phyloP scores from a whole-genome alignment of 2,113 vertebrate genomes.

The Callaeas wilsoni region DNA sequence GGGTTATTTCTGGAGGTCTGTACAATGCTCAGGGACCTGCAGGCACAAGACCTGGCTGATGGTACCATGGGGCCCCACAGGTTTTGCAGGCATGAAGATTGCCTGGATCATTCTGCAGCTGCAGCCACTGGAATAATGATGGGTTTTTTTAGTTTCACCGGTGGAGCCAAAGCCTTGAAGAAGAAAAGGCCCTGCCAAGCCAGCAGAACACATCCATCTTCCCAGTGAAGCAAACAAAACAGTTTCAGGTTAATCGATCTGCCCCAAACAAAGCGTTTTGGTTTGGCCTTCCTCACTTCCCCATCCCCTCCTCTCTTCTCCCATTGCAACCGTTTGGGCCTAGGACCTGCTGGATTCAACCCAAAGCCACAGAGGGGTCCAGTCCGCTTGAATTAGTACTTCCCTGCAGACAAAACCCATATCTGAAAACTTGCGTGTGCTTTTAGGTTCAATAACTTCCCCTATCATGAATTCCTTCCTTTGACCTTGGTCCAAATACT shows the following conservation, averaged over 20 bases:
- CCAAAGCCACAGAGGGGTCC: slow-evolving; percentile 38
- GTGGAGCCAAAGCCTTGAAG: neutral
- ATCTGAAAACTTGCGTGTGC: neutral
- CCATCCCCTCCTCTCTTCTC: neutral
- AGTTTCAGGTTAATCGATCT: neutral
- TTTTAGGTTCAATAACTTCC: neutral
- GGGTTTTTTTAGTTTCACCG: neutral
- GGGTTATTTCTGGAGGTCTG: neutral
- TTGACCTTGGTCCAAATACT: slow-evolving; percentile 13
- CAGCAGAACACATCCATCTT: slow-evolving; percentile 39
- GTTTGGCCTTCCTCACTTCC: slow-evolving; percentile 36
- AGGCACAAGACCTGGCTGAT: neutral
- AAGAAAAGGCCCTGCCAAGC: slow-evolving; percentile 23
- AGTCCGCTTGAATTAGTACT: neutral
- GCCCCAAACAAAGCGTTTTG: neutral
- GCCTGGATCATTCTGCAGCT: neutral
- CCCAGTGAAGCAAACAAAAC: neutral
- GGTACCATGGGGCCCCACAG: rapidly evolving
- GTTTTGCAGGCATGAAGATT: neutral
- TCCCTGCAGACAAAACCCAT: neutral
- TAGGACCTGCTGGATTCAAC: neutral
- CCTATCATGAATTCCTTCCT: neutral
- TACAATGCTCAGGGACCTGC: neutral
- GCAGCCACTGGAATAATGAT: neutral
- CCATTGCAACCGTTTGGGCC: neutral